Evolutionary conservation across 2,113 vertebrate genomes (phyloP).

Genomic region (Coptodon bakossiorum): DNA sequence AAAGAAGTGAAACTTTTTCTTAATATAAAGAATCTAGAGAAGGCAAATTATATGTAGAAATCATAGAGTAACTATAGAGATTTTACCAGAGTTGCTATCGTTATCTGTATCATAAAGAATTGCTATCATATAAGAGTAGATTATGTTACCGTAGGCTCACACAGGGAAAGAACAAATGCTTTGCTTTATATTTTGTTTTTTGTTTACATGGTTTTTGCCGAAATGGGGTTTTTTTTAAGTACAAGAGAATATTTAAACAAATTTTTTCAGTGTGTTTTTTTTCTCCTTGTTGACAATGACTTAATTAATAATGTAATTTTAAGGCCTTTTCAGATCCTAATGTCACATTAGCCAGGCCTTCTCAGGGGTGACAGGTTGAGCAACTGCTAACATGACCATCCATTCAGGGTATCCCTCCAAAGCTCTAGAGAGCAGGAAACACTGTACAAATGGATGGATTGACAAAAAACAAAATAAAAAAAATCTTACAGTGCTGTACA

Average conservation of each 20-base stretch:
- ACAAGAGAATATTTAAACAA: constrained; percentile 55
- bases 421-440: constrained; percentile 53
- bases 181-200: constrained; percentile 30
- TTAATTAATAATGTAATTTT: constrained; percentile 44
- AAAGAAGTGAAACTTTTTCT: constrained; percentile 33
- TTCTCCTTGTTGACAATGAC: constrained; percentile 33
- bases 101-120: constrained; percentile 63
- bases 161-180: constrained; percentile 35
- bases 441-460: constrained; percentile 52
- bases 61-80: constrained; percentile 65
- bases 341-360: constrained; percentile 58
- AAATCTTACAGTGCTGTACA: constrained; percentile 47
- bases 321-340: constrained; percentile 50
- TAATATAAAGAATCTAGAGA: constrained; percentile 53
- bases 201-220: constrained; percentile 47
- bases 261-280: constrained; percentile 23
- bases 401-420: constrained; percentile 64
- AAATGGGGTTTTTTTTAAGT: constrained; percentile 45
- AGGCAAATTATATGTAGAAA: constrained; percentile 64
- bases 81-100: constrained; percentile 67
- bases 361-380: constrained; percentile 66
- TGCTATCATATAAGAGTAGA: constrained; percentile 58
- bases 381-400: constrained; percentile 55
- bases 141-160: constrained; percentile 42
- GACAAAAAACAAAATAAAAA: background rate